Base-by-base conservation (phyloP, 2,113 vertebrate species). In the Chionis minor region DNA sequence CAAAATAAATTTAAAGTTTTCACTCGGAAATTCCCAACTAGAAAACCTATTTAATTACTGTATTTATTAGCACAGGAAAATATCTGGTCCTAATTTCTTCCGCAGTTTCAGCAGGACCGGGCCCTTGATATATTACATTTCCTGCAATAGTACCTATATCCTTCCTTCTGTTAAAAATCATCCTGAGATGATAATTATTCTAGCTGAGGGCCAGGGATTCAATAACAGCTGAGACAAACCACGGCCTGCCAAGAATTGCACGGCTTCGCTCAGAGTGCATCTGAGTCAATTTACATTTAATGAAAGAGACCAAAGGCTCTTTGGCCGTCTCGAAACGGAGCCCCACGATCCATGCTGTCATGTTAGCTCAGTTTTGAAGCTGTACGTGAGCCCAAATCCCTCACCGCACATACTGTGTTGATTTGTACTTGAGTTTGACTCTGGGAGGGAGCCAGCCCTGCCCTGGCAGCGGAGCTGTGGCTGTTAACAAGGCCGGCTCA, bases 91-190 rank as follows among this genome's bases (percentile, higher is more conserved):
- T 91, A 66, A 95, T 95, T 94, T 66, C 87, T 85, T 96, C 94
- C 5, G 49, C 70, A 94, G 65, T 45, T 92, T 82, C 88, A 94
- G 78, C 62, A 81, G 77, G 56, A 79, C 78, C 75, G 42, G 30
- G 54, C 32, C 73, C 73, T 49, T 95, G 72, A 95, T 94, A 40
- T 55, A 92, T 65, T 85, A 45, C 63, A 42, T 87, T 96, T 95
- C 93, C 91, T 91, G 87, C 77, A 95, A 82, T 9, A 74, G 66
- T 59, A 91, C 81, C 88, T 91, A 55, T 65, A 91, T 49, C 88
- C 87, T 91, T 95, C 89, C 86, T 90, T 92, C 82, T 77, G 81
- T 66, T 83, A 96, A 94, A 97, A 96, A 83, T 91, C 91, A 90
- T 80, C 87, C 85, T 70, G 84, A 91, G 87, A 71, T 65, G 84